Conservation (phyloP, 2,888 invertebrate species). For the Disparrhopalites patrizii region DNA sequence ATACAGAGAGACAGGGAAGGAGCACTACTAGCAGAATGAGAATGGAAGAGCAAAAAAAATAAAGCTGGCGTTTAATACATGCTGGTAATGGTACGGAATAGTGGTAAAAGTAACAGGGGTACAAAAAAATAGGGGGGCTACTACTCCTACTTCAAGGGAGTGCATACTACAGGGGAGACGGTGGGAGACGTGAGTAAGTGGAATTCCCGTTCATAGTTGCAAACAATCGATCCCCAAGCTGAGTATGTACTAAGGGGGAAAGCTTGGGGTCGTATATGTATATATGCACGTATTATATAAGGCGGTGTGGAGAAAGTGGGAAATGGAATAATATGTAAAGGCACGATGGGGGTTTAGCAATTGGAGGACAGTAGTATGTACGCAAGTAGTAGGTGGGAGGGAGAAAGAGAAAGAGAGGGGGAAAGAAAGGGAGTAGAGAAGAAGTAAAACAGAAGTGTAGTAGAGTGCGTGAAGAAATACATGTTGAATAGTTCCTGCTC, state of each 20-base stretch:
- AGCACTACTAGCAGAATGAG: neutral
- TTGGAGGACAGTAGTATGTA: no score
- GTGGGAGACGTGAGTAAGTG: constrained; percentile 11
- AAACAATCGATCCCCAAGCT: constrained; percentile 17
- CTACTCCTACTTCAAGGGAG: no score
- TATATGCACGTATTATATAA: neutral
- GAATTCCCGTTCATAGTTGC: constrained; percentile 3
- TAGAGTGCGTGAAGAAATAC: neutral
- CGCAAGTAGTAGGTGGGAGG: no score
- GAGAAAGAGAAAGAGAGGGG: neutral
- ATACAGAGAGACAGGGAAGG: neutral
- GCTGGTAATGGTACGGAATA: no score
- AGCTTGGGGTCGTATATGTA: neutral
- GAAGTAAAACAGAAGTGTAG: neutral
- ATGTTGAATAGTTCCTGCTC: no score
- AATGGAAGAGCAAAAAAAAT: neutral
- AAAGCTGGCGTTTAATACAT: no score
- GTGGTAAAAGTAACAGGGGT: no score
- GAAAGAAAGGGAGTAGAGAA: neutral
- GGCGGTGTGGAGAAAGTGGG: no score
- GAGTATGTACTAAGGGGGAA: no score
- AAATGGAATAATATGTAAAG: constrained; percentile 1
- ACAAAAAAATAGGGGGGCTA: no score
- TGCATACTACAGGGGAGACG: no score
- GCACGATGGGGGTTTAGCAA: no score